These are phyloP conservation scores for Blennius ocellaris DNA, from an alignment of 2,113 vertebrate species.

Conservation along the genomic window DNA sequence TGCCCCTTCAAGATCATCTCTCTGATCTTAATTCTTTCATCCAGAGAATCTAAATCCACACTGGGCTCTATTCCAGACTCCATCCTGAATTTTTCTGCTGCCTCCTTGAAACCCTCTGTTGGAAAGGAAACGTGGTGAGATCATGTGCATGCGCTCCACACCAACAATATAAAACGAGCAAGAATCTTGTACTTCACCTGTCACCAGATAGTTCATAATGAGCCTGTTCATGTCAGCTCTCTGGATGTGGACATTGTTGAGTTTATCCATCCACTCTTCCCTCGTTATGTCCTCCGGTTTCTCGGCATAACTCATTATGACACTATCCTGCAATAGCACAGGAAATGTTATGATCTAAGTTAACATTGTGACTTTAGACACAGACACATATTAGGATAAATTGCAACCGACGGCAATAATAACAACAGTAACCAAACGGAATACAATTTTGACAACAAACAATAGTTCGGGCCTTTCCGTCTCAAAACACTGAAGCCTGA, in stretches of 20 bases:
- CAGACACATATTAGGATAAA: no score
- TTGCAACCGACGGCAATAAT: no score
- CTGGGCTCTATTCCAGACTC: slow-evolving; percentile 98
- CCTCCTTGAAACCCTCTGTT: slow-evolving; percentile 98
- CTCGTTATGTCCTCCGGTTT: slow-evolving; percentile 97
- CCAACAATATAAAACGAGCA: background rate
- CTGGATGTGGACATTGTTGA: slow-evolving; percentile 98
- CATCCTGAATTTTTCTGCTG: slow-evolving; percentile 97
- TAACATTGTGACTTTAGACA: background rate
- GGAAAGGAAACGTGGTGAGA: slow-evolving; percentile 12
- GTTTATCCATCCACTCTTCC: slow-evolving; percentile 99
- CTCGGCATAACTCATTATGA: slow-evolving; percentile 95
- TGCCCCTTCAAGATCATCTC: slow-evolving; percentile 98
- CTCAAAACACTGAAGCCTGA: slow-evolving; percentile 71
- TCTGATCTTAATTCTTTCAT: slow-evolving; percentile 97
- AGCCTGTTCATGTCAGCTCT: slow-evolving; percentile 98
- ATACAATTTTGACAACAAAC: background rate
- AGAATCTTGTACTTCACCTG: slow-evolving; percentile 79
- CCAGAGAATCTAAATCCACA: slow-evolving; percentile 94
- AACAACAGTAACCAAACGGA: no score
- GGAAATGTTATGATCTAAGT: background rate
- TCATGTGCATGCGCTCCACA: background rate
- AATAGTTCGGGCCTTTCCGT: slow-evolving; percentile 56
- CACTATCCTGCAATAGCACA: slow-evolving; percentile 28
- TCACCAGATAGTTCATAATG: slow-evolving; percentile 99